phyloP scores from a whole-genome alignment of 2,888 invertebrate genomes.

The Drosophila mimetica region DNA sequence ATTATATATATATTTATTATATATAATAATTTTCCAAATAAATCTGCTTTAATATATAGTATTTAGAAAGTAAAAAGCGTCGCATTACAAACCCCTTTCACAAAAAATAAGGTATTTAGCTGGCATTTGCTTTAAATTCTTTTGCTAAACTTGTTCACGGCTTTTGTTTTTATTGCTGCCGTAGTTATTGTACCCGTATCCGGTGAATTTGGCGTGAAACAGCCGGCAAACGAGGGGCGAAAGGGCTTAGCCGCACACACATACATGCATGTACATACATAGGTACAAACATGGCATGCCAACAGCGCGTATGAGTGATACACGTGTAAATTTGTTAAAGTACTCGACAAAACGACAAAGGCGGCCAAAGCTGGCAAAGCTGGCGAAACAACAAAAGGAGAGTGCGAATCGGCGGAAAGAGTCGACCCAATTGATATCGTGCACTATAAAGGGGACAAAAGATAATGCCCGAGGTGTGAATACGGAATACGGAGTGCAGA shows the following conservation, averaged over 20 bases:
- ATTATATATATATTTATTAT: too few relatives aligned
- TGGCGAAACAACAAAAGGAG: conserved; percentile 12
- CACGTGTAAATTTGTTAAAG: conserved; percentile 77
- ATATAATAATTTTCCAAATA: too few relatives aligned
- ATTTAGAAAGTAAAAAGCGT: too few relatives aligned
- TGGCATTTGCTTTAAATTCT: conserved; percentile 4
- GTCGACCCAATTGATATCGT: conserved; percentile 37
- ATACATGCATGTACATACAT: neutral
- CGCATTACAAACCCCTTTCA: too few relatives aligned
- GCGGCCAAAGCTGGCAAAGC: conserved; percentile 13
- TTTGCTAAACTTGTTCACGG: conserved; percentile 2
- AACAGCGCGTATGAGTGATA: conserved; percentile 72
- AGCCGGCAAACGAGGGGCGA: neutral
- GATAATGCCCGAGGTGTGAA: neutral
- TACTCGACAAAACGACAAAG: conserved; percentile 59
- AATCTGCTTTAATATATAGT: too few relatives aligned
- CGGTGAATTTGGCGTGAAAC: conserved; percentile 16
- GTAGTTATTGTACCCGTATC: conserved; percentile 5
- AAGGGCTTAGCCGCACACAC: conserved; percentile 9
- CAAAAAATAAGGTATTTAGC: neutral
- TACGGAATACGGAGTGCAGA: neutral
- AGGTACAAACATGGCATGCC: conserved; percentile 30
- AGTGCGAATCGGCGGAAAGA: neutral
- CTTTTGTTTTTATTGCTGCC: conserved; percentile 8
- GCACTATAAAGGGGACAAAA: neutral